Percentiles rank a stretch among this genome's conserved stretches.
Conservation (phyloP, 2,888 invertebrate species). For the Brachypterus glaber region DNA sequence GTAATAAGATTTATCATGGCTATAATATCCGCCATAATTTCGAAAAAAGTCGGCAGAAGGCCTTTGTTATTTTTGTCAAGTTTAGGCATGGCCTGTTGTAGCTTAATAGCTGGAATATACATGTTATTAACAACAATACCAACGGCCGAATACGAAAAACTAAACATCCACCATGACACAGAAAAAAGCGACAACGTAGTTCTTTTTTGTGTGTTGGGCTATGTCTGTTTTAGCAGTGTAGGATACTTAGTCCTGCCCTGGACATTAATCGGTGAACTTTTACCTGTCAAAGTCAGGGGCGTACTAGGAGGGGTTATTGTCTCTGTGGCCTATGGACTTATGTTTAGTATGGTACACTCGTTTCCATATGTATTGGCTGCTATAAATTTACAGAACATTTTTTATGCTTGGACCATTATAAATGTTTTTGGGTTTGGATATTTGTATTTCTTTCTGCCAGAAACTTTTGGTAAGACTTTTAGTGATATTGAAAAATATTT, state of each 20-base stretch:
- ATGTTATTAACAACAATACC: slow-evolving; percentile 26
- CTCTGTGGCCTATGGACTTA: slow-evolving; percentile 45
- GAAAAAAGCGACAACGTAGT: slow-evolving; percentile 36
- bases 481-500: slow-evolving; percentile 46
- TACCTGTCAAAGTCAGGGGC: slow-evolving; percentile 46
- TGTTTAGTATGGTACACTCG: slow-evolving; percentile 46
- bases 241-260: slow-evolving; percentile 51
- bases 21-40: slow-evolving; percentile 41
- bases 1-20: slow-evolving; percentile 46
- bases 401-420: slow-evolving; percentile 41
- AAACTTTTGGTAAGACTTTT: slow-evolving; percentile 49
- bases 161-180: slow-evolving; percentile 25
- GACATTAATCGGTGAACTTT: slow-evolving; percentile 47
- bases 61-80: slow-evolving; percentile 44
- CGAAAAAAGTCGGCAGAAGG: slow-evolving; percentile 44
- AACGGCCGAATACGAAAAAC: slow-evolving; percentile 24
- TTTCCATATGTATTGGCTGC: slow-evolving; percentile 42
- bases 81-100: slow-evolving; percentile 45
- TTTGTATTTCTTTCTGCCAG: slow-evolving; percentile 46
- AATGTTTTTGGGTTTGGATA: slow-evolving; percentile 41
- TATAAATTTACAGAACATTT: slow-evolving; percentile 40
- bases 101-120: slow-evolving; percentile 36
- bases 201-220: slow-evolving; percentile 42
- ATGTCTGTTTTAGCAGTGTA: slow-evolving; percentile 45
- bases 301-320: slow-evolving; percentile 45